Percentiles rank a stretch among this genome's conserved stretches.
phyloP scores from a whole-genome alignment of 1,140 invertebrate genomes.

The Leptinotarsa texana region DNA sequence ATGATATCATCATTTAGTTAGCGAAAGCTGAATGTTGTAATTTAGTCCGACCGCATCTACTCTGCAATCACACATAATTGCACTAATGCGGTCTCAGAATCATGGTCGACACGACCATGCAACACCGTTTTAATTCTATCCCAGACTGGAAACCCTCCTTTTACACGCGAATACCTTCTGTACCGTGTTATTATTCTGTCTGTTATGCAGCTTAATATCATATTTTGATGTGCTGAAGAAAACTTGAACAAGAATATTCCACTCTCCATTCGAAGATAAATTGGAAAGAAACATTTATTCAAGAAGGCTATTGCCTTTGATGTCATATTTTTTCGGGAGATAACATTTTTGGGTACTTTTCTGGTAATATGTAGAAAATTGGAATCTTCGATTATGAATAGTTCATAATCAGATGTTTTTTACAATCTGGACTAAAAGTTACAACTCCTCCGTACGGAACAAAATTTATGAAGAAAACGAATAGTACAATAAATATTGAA shows the following conservation, averaged over 20 bases:
- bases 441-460: too few species aligned
- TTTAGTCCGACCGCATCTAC: neutral
- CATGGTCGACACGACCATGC: neutral
- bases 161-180: neutral
- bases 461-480: too few species aligned
- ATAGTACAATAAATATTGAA: too few species aligned
- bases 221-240: neutral
- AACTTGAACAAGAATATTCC: neutral
- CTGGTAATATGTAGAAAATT: too few species aligned
- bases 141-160: neutral
- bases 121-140: slow-evolving; percentile 2
- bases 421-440: too few species aligned
- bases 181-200: slow-evolving; percentile 3
- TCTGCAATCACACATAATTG: slow-evolving; percentile 6
- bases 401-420: too few species aligned
- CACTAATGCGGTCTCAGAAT: slow-evolving; percentile 3
- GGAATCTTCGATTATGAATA: too few species aligned
- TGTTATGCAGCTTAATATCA: neutral
- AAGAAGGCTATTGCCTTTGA: too few species aligned
- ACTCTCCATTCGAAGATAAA: too few species aligned
- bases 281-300: too few species aligned
- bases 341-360: too few species aligned
- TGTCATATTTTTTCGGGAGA: too few species aligned
- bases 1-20: slow-evolving; percentile 4
- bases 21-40: neutral